Conservation (phyloP, 2,888 invertebrate genomes). For the Coleophora deauratella region DNA sequence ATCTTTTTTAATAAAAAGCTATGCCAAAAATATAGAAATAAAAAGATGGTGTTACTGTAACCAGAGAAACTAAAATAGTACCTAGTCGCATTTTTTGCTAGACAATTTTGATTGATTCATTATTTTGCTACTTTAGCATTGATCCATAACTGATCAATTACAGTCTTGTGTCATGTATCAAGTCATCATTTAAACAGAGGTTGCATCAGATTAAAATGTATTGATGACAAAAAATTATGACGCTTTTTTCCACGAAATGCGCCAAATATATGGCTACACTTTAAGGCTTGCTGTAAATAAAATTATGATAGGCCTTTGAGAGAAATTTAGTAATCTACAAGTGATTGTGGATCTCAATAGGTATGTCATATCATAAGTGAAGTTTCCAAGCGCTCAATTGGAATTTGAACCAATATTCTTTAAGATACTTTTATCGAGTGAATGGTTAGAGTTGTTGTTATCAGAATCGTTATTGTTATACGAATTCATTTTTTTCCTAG, state of each 20-base stretch:
- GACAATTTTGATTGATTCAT: too few species aligned
- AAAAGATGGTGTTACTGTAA: neutral
- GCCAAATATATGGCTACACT: too few species aligned
- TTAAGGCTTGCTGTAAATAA: neutral
- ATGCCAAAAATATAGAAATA: neutral
- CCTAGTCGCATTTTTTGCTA: too few species aligned
- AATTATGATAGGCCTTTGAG: neutral
- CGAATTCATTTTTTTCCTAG: too few species aligned
- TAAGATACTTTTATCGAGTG: conserved; percentile 43
- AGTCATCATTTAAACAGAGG: too few species aligned
- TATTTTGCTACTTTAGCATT: too few species aligned
- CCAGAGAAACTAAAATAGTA: neutral
- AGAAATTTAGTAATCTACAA: conserved; percentile 62
- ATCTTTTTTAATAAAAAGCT: neutral
- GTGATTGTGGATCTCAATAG: conserved; percentile 72
- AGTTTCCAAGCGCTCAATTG: conserved; percentile 46
- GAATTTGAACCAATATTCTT: conserved; percentile 50
- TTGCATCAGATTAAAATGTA: too few species aligned
- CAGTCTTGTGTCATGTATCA: too few species aligned
- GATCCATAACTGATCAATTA: too few species aligned
- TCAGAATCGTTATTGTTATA: too few species aligned
- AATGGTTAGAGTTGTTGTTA: conserved; percentile 23
- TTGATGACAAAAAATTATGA: too few species aligned
- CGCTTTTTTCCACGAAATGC: too few species aligned
- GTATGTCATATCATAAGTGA: conserved; percentile 50